Evolutionary conservation across 1,140 invertebrate species (phyloP), one percentile per base, ranked within the genome.

Genomic region (Lasaia peninsularis): DNA sequence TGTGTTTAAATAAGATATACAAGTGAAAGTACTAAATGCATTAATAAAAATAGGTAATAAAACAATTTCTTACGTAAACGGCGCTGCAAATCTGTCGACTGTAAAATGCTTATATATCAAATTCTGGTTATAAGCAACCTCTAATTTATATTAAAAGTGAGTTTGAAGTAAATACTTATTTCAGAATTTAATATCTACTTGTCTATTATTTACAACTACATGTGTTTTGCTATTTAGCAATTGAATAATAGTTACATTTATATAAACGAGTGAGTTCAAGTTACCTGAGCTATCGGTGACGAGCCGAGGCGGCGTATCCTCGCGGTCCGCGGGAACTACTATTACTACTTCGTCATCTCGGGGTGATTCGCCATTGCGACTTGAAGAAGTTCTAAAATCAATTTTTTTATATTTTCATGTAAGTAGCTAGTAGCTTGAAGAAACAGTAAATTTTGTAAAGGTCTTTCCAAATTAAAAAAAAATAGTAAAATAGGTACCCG

Each of bases 261-360:
- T 11, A 11, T 50, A 12, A 32, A 10, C 1, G 33, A 18, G 8
- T 8, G 2, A 4, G 10, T 11, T 16, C 3, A 16, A 21, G 40
- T 20, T 64, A 91, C 90, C 90, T 75, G 90, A 91, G 74, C 89
- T 90, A 73, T 91, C 89, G 2, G 89, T 90, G 31, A 71, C 78
- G 20, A 88, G 77, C 10, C 86, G 80, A 12, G 87, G 87, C 24
- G 77, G 82, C 31, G 82, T 89, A 62, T 90, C 90, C 49, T 88
- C 80, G n/a, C 86, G 79, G 58, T 89, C 89, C 24, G 89, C 85
- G 68, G 92, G 91, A 63, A 92, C 91, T 65, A 92, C 90, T 75
- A 92, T 92, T 35, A 92, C 90, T 62, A 92, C 91, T 77, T 92
- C 91, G 65, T 90, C 91, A 61, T 91, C 89, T 62, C 89, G 85